A percentile compares a stretch with the other conserved stretches of the same genome.
These are phyloP conservation scores for Dermochelys coriacea DNA, from an alignment of 2,797 vertebrate genomes.

Conservation along the genomic window DNA sequence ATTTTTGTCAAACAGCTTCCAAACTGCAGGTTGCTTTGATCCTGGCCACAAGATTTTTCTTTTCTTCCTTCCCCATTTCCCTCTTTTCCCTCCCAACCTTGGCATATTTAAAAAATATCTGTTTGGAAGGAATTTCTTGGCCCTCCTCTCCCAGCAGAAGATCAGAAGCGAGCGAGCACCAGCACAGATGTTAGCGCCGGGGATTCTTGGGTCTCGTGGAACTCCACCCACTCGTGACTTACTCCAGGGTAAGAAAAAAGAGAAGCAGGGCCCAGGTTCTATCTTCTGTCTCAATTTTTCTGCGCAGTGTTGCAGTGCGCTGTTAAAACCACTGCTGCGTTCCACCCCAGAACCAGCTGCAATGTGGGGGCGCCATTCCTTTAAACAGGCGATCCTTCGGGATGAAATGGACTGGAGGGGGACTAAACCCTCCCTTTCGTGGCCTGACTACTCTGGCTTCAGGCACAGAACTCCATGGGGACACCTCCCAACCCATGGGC, in stretches of 20 bases:
- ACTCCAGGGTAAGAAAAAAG: neutral
- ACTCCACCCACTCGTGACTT: neutral
- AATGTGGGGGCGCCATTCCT: neutral
- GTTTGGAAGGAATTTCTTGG: neutral
- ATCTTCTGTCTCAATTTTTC: accelerated
- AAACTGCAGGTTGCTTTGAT: conserved; percentile 61
- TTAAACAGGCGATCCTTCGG: neutral
- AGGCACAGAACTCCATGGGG: neutral
- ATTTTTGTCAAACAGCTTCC: conserved; percentile 44
- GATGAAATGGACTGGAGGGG: neutral
- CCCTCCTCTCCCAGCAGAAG: neutral
- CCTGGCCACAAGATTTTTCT: neutral
- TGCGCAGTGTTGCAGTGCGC: accelerated
- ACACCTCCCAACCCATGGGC: neutral
- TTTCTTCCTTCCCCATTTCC: neutral
- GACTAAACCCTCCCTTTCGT: too few species aligned
- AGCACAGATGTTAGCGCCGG: neutral
- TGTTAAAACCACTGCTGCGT: neutral
- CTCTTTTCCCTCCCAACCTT: conserved; percentile 8
- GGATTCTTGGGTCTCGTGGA: neutral
- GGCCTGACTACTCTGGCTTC: neutral
- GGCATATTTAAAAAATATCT: neutral
- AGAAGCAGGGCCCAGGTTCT: neutral
- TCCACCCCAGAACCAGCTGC: neutral
- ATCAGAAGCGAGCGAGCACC: neutral